Conservation (phyloP, 2,888 invertebrate genomes). For the Microplitis manilae region DNA sequence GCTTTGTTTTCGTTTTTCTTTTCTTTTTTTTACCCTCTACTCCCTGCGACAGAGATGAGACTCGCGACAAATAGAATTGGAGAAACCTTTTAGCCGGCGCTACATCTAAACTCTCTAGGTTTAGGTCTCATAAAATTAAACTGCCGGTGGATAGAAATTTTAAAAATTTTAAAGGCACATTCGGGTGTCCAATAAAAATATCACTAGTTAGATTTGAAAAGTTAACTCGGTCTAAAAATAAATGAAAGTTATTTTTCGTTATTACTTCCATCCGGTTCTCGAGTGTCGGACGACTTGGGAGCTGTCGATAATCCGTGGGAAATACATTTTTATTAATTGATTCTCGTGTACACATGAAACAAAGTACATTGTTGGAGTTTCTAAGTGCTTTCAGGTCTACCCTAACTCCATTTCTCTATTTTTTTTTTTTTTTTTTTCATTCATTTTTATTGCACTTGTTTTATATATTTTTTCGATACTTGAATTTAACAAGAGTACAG, state of each 20-base stretch:
- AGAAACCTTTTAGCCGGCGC: not conserved
- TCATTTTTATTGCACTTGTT: not conserved
- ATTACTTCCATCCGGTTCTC: not conserved
- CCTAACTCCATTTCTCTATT: not conserved
- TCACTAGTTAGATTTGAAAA: not conserved
- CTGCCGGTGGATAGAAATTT: not conserved
- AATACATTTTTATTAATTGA: conserved; percentile 21
- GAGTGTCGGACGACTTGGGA: not conserved
- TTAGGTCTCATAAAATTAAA: not conserved
- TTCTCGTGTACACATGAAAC: not conserved
- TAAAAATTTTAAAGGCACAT: not conserved
- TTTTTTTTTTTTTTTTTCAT: not conserved
- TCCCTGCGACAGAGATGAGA: not conserved
- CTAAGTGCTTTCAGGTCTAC: conserved; percentile 15
- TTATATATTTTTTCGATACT: conserved; percentile 26
- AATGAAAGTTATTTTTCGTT: not conserved
- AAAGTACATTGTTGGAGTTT: conserved; percentile 16
- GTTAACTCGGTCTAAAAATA: too few species aligned
- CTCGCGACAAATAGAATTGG: not conserved
- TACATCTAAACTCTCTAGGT: not conserved
- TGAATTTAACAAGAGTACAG: conserved; percentile 14
- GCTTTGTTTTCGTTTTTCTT: not conserved
- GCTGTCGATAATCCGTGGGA: conserved; percentile 4
- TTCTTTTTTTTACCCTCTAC: not conserved
- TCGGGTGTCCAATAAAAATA: not conserved